Evolutionary conservation across 2,797 vertebrate genomes (phyloP), one percentile per base, ranked within the genome.

Genomic region (Mormyrops attenuatus): DNA sequence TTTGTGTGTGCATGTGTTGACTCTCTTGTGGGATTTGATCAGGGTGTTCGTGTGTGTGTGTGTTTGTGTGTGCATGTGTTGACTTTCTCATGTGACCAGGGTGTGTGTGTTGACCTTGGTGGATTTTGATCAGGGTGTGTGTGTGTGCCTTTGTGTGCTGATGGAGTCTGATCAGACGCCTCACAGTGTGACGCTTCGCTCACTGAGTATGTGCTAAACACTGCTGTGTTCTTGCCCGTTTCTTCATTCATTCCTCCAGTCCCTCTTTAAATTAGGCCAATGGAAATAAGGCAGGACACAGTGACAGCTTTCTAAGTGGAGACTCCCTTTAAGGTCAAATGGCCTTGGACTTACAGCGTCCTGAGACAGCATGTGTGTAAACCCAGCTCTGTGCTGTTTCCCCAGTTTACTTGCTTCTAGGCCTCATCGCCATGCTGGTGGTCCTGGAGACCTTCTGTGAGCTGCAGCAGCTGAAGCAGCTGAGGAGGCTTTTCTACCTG

Each of bases 371-470:
- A 20, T 8, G 5, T 44, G 34, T 69, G 11, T 47, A 8, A 7
- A 15, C 17, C 1, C 34, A 22, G 88, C 3, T 57, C 85, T 30
- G 57, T 88, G 11, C 63, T 86, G 66, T 50, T 22, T 41, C 17
- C 47, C 34, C 92, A 99, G 98, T 95, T 91, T 99, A 99, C 93
- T 92, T 99, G 91, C 91, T 99, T 63, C 91, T 98, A 85, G 98
- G 98, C 34, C 95, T 99, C 89, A 95, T 99, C 0, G 97, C 95
- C 52, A 96, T 98, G 95, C 90, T 99, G 94, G 98, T 99, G 13
- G 97, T 98, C 90, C 93, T 99, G 85, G 99, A 99, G 93, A 99
- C 99, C 9, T 98, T 97, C 93, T 98, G 97, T 69, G 98, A 99
- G 93, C 97, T 99, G 52, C 97, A 97, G 3, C 97, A 98, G 90